These are phyloP conservation scores for Nannospalax galili DNA, from an alignment of 2,113 vertebrate genomes.

Conservation along the genomic window DNA sequence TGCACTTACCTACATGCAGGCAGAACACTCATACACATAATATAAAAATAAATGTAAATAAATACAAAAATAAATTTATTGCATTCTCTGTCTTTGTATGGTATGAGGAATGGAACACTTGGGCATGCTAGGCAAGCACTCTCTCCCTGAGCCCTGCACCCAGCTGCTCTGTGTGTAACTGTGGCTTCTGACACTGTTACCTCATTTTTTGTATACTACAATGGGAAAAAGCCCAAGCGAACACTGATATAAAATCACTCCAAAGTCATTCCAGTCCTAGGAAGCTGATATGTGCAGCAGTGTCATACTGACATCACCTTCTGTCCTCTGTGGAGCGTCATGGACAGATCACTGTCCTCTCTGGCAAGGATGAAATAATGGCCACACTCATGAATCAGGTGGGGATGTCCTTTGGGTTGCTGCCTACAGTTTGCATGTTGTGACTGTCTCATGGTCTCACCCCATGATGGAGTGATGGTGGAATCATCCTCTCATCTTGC, in stretches of 20 bases:
- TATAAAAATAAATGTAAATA: too few species aligned
- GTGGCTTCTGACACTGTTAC: neutral
- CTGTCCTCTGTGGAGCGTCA: neutral
- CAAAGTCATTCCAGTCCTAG: neutral
- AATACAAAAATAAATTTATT: too few species aligned
- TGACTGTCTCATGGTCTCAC: neutral
- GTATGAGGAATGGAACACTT: neutral
- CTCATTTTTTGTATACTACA: neutral
- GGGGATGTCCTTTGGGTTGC: neutral
- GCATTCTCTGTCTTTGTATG: neutral
- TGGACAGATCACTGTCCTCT: neutral
- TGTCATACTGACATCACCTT: neutral
- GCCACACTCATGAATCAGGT: rapidly evolving
- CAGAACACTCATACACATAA: too few species aligned
- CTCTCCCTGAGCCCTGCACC: neutral
- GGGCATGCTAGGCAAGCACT: neutral
- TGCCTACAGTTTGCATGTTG: neutral
- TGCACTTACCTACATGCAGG: too few species aligned
- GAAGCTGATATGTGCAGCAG: neutral
- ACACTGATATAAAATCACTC: neutral
- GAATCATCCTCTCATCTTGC: neutral
- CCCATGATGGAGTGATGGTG: neutral
- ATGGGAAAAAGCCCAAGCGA: neutral
- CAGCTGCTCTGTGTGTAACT: neutral
- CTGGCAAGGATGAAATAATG: neutral